These are phyloP conservation scores for Drosophila phalerata DNA, from an alignment of 2,888 invertebrate species.

Conservation along the genomic window DNA sequence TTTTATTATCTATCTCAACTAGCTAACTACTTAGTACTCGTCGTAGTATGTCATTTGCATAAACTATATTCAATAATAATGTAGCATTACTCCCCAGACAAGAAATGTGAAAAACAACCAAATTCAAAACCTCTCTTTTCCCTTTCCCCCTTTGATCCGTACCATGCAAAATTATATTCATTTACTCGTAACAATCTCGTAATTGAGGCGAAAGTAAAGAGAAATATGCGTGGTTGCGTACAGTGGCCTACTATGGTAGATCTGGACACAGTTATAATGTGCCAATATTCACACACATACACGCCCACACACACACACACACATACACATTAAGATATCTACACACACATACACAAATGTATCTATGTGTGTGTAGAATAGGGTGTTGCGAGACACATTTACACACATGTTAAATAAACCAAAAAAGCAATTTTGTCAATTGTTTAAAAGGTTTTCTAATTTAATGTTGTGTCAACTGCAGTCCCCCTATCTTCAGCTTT, in stretches of 20 bases:
- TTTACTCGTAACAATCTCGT: slow-evolving; percentile 38
- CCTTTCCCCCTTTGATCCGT: slow-evolving; percentile 17
- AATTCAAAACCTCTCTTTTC: not conserved
- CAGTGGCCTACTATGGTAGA: slow-evolving; percentile 86
- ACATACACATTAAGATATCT: slow-evolving; percentile 21
- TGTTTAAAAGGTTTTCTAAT: slow-evolving; percentile 67
- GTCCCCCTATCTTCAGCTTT: slow-evolving; percentile 2
- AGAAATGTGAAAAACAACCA: slow-evolving; percentile 23
- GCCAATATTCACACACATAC: slow-evolving; percentile 44
- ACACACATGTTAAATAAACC: slow-evolving; percentile 61
- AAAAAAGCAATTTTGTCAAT: slow-evolving; percentile 67
- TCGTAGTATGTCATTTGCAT: slow-evolving; percentile 72
- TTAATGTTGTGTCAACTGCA: slow-evolving; percentile 62
- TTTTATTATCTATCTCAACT: slow-evolving; percentile 18
- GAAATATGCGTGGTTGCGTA: slow-evolving; percentile 84
- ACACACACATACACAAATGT: slow-evolving; percentile 17
- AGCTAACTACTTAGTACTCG: slow-evolving; percentile 43
- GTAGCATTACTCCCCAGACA: slow-evolving; percentile 34
- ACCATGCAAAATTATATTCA: slow-evolving; percentile 52
- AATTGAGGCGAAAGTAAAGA: slow-evolving; percentile 49
- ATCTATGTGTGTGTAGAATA: slow-evolving; percentile 30
- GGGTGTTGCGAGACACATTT: slow-evolving; percentile 39
- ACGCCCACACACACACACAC: slow-evolving; percentile 18
- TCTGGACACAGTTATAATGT: slow-evolving; percentile 81
- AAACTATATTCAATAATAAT: slow-evolving; percentile 47